These are phyloP conservation scores for Psophia crepitans DNA, from an alignment of 2,113 vertebrate genomes.

Conservation along the genomic window DNA sequence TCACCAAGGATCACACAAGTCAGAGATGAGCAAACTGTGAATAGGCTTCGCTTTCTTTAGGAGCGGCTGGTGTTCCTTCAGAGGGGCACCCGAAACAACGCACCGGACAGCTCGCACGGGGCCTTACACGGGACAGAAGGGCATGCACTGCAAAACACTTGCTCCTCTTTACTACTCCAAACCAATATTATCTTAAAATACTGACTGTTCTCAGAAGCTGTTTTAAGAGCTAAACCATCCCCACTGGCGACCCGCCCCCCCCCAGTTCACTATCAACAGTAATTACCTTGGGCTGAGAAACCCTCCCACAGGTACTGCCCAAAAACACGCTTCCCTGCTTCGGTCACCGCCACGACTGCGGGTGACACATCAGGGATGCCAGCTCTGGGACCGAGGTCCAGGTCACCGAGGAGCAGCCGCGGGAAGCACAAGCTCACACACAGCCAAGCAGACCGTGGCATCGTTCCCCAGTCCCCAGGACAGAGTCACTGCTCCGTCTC, in stretches of 20 bases:
- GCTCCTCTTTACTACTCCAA: too few relatives aligned
- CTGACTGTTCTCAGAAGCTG: background rate
- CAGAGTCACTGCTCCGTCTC: background rate
- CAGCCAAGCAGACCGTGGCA: background rate
- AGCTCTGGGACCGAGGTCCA: fast-evolving
- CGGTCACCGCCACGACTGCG: background rate
- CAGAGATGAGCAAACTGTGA: background rate
- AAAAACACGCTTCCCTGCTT: background rate
- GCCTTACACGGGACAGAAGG: background rate
- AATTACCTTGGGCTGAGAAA: background rate
- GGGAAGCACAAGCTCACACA: background rate
- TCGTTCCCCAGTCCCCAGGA: fast-evolving
- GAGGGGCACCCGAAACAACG: background rate
- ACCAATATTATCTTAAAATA: background rate
- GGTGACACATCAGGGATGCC: fast-evolving
- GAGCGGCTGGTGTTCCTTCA: background rate
- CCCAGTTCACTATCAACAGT: background rate
- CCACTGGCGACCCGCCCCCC: fast-evolving
- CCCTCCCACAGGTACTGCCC: background rate
- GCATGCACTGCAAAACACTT: background rate
- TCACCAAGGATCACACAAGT: background rate
- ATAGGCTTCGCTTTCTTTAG: background rate
- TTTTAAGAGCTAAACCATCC: background rate
- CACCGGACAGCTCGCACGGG: background rate
- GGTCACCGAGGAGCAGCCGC: background rate